Base-by-base conservation (phyloP, 2,888 invertebrate species). In the Zaprionus obscuricornis region DNA sequence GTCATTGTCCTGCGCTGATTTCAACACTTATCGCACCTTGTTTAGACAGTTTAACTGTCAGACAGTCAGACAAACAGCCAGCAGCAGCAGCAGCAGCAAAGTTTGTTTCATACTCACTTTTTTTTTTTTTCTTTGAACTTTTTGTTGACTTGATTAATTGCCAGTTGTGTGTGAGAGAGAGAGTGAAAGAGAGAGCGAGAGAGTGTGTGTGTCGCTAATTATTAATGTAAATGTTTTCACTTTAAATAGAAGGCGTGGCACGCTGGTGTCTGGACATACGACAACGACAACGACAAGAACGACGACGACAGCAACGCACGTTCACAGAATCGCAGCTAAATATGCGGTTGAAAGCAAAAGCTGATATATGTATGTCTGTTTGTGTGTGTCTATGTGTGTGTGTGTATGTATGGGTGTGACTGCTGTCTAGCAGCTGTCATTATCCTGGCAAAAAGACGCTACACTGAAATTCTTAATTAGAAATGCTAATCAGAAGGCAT, bases 141-240 rank as follows among this genome's bases (percentile, higher is more conserved):
- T 13, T 34, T 10, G 16, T 31, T 16, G 7, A 26, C 58, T 73
- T 86, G 82, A 83, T 83, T 86, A 83, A 83, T 86, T 86, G 82
- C 85, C 69, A 63, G 68, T 64, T 78, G 64, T 47, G 63, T 56
- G 69, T 50, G 22, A 24, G 39, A n/a, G n/a, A n/a, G n/a, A n/a
- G 62, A 45, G 62, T 31, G 50, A 52, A 40, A 65, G 59, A 66
- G 59, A 64, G 60, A 59, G 67, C 51, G n/a, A 17, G 27, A 22
- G 11, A 43, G 20, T 27, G 40, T 34, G 33, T 39, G 47, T 58
- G 57, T 59, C 56, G 66, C 86, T 86, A 85, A 85, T 85, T 85
- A 85, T 84, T 87, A 82, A 87, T 85, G 87, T 87, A 87, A 86
- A 84, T 85, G 86, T 85, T 86, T 82, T 78, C 76, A 60, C 75